Percentiles rank a stretch among this genome's conserved stretches.
Evolutionary conservation across 2,888 invertebrate species (phyloP).

Genomic region (Endotricha flammealis): DNA sequence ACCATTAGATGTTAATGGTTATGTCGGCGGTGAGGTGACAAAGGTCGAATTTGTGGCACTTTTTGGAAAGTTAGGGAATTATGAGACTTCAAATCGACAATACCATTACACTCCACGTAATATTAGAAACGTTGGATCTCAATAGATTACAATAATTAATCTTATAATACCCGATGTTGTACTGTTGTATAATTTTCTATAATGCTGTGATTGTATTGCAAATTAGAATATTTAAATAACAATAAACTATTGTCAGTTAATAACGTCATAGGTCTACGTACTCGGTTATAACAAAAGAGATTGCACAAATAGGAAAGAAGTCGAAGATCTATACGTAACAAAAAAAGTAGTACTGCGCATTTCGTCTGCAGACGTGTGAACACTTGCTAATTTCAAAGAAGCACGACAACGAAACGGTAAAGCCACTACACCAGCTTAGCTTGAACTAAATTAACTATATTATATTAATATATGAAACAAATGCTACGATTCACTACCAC

Average conservation of each 20-base stretch:
- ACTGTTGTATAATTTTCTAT: too few species aligned
- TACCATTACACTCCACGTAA: constrained; percentile 12
- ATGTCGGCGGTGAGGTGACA: constrained; percentile 17
- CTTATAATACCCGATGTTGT: too few species aligned
- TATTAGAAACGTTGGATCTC: not conserved
- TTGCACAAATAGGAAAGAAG: too few species aligned
- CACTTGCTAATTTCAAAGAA: constrained; percentile 6
- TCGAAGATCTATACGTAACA: too few species aligned
- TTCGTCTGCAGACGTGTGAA: constrained; percentile 3
- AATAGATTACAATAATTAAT: too few species aligned
- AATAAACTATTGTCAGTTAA: too few species aligned
- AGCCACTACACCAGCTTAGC: constrained; percentile 3
- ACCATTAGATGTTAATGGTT: constrained; percentile 13
- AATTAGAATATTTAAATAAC: too few species aligned
- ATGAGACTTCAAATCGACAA: constrained; percentile 18
- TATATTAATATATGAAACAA: not conserved
- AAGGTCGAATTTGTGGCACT: constrained; percentile 17
- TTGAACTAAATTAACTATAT: constrained; percentile 1
- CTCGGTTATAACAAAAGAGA: too few species aligned
- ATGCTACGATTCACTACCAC: constrained; percentile 15
- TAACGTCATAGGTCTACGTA: too few species aligned
- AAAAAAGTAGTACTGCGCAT: too few species aligned
- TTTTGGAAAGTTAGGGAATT: constrained; percentile 23
- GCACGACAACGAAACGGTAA: constrained; percentile 4
- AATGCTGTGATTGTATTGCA: too few species aligned